Conservation (phyloP, 1,140 invertebrate genomes). For the Drosophila leontia region DNA sequence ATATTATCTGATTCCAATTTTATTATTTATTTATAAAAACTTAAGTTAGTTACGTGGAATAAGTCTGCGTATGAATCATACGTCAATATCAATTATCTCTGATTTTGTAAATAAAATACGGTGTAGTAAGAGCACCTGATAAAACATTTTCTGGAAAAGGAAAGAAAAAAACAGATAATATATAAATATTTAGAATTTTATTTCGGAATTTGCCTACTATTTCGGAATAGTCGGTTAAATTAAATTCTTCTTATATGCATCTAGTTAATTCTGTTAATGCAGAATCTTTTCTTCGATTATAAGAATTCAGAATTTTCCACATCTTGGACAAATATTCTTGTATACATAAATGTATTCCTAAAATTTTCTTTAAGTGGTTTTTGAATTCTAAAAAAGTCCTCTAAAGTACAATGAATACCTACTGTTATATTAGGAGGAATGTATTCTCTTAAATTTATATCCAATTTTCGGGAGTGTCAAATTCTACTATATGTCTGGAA, state of each 20-base stretch:
- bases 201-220: not conserved
- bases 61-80: no score
- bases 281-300: not conserved
- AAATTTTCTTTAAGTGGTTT: not conserved
- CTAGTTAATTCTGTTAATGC: not conserved
- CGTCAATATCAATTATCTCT: not conserved
- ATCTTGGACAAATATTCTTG: not conserved
- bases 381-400: slow-evolving; percentile 1
- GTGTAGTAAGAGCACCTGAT: not conserved
- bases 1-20: not conserved
- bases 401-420: slow-evolving; percentile 1
- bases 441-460: not conserved
- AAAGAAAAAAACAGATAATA: not conserved
- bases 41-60: no score
- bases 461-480: not conserved
- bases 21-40: no score
- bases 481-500: not conserved
- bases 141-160: slow-evolving; percentile 4
- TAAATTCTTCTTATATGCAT: slow-evolving; percentile 4
- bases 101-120: slow-evolving; percentile 4
- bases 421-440: slow-evolving; percentile 1
- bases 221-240: not conserved
- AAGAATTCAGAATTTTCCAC: not conserved
- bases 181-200: not conserved
- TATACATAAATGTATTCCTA: not conserved